phyloP scores from a whole-genome alignment of 2,797 vertebrate species.

The Buceros bicornis region DNA sequence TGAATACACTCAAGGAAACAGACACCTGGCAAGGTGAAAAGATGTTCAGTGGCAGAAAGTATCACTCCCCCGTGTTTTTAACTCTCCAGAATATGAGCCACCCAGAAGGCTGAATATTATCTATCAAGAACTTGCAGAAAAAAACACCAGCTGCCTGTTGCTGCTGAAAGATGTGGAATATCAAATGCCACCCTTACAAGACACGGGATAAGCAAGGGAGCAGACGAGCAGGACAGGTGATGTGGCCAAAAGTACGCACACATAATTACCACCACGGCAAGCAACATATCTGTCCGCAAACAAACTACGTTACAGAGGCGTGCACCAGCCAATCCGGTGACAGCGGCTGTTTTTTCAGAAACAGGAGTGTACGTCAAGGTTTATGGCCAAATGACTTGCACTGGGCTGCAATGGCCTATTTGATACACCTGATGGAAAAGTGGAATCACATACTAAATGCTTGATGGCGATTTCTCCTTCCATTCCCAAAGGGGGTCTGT shows the following conservation, averaged over 20 bases:
- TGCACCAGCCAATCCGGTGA: not conserved
- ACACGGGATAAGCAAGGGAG: not conserved
- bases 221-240: not conserved
- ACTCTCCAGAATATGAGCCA: not conserved
- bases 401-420: not conserved
- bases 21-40: not conserved
- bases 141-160: not conserved
- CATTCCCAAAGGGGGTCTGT: conserved; percentile 36
- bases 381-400: not conserved
- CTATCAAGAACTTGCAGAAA: not conserved
- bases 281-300: not conserved
- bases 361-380: not conserved
- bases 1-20: not conserved
- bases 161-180: conserved; percentile 23
- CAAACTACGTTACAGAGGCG: not conserved
- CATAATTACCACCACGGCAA: not conserved
- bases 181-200: not conserved
- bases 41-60: not conserved
- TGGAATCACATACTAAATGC: not conserved
- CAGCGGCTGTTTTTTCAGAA: not conserved
- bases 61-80: not conserved
- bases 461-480: not conserved
- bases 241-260: not conserved
- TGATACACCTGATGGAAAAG: not conserved
- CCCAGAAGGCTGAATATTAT: not conserved